Evolutionary conservation across 2,797 vertebrate genomes (phyloP), one percentile per base, ranked within the genome.

Genomic region (Enteromius unitaeniatus): DNA sequence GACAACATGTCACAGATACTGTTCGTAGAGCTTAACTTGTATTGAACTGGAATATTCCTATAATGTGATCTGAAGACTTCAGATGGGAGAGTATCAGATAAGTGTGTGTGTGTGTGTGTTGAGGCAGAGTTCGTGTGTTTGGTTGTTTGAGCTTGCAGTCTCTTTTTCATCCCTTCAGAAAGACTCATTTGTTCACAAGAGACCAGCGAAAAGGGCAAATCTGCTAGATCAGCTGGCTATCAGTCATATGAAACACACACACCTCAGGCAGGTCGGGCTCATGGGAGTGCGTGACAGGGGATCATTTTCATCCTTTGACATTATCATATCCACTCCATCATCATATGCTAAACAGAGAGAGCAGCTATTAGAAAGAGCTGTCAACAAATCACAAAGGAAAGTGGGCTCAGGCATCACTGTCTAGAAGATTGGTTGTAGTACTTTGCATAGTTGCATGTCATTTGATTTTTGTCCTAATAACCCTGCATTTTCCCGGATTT

Each of bases 271-370:
- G 49, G 65, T 23, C 4, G 21, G 9, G 21, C 42, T 37, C 14
- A 14, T 60, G 58, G 11, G 58, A 34, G 14, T 78, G 62, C 81
- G 64, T 78, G 81, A 73, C 47, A 53, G 60, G 62, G 60, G 74
- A 74, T 75, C 55, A 7, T 53, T 83, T 77, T 58, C 15, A 47
- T 65, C 31, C 60, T n/a, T 45, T 83, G 83, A 86, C 85, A 86
- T 88, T 83, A 81, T 85, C 58, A 81, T 75, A 68, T 78, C 45
- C 42, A 53, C 62, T 86, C 75, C 77, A 87, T 87, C 83, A 87
- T 28, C 13, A 17, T 75, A 37, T 78, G 58, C 19, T 77, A 75
- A 79, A 42, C 34, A 45, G 67, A 19, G 14, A 53, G 72, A 65
- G 3, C 34, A 40, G 8, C 40, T 26, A 42, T 45, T 53, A 77